Conservation (phyloP, 2,797 vertebrate genomes). For the Taenioides sp. region DNA sequence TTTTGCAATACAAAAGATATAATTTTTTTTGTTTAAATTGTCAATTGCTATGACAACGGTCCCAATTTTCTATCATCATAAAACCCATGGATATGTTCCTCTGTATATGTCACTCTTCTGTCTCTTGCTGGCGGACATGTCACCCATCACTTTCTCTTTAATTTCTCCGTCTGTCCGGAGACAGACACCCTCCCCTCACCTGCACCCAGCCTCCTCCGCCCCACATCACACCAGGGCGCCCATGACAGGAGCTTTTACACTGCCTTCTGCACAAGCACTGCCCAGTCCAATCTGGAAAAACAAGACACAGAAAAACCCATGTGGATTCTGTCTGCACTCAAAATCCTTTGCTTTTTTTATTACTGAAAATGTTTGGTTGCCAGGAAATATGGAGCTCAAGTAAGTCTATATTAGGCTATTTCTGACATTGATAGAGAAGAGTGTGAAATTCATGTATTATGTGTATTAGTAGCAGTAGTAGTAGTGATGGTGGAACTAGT, state of each 20-base stretch:
- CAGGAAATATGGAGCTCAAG: neutral
- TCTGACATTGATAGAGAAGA: neutral
- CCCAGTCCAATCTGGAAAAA: slow-evolving; percentile 38
- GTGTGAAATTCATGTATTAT: neutral
- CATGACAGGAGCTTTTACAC: slow-evolving; percentile 24
- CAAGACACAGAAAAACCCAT: slow-evolving; percentile 42
- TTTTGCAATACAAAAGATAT: too few relatives aligned
- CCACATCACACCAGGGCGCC: slow-evolving; percentile 6
- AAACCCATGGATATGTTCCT: neutral
- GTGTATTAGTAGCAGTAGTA: neutral
- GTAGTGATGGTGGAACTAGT: too few relatives aligned
- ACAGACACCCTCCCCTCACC: slow-evolving; percentile 22
- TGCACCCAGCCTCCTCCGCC: slow-evolving; percentile 19
- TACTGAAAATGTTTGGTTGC: neutral
- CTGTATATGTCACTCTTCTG: neutral
- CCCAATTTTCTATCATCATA: too few relatives aligned
- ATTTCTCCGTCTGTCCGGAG: slow-evolving; percentile 46
- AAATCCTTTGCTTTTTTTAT: slow-evolving; percentile 1
- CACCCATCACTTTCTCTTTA: slow-evolving; percentile 38
- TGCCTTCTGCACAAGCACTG: slow-evolving; percentile 28
- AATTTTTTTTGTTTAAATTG: too few relatives aligned
- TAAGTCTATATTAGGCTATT: slow-evolving; percentile 28
- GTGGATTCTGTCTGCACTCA: slow-evolving; percentile 50
- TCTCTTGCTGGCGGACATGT: slow-evolving; percentile 43
- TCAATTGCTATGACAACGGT: too few relatives aligned